Base-by-base conservation (phyloP, 2,888 invertebrate genomes). In the Campopleginae sp. region DNA sequence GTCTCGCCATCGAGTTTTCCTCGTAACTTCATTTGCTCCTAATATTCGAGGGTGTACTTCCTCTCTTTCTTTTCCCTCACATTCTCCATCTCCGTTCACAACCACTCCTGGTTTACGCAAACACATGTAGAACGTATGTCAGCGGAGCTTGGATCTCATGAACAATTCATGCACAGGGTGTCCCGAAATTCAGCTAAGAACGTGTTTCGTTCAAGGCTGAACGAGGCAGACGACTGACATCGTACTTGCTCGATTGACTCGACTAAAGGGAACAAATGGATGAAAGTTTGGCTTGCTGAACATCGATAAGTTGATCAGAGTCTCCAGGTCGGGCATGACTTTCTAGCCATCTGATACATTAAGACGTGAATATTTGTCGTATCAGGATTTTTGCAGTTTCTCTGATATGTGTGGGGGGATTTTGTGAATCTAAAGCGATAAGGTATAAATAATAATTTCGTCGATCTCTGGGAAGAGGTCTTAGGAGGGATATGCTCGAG, bases 11-110 rank as follows among this genome's bases (percentile, higher is more conserved):
- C 65, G 31, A 63, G 77, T 61, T 84, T 72, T 75, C 17, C 84
- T 84, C 86, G 87, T 82, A 87, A 87, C 81, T 87, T 87, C 72
- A 82, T 87, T 87, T 82, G 72, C 65, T 72, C 77, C 82, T 82
- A 84, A 86, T 84, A 84, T 80, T 84, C 71, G 68, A 38, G 68
- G 51, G 0, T 71, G 12, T 31, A 72, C 38, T 12, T n/a, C 8
- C 65, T 12, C 33, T 7, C 19, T 38, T 33, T 10, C 17, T 72
- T 19, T 74, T 46, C n/a, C n/a, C n/a, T 2, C 27, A 5, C 27
- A 14, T 12, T 54, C 68, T n/a, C 68, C 27, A 27, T 51, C 46
- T 76, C 51, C 27, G 4, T 66, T 19, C 68, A 10, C 54, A 12
- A 66, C 44, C 44, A n/a, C 23, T 75, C 54, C 51, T 65, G 38